A percentile compares a stretch with the other conserved stretches of the same genome.
These are phyloP conservation scores for Rhaphigaster nebulosa DNA, from an alignment of 2,888 invertebrate genomes.

Conservation along the genomic window DNA sequence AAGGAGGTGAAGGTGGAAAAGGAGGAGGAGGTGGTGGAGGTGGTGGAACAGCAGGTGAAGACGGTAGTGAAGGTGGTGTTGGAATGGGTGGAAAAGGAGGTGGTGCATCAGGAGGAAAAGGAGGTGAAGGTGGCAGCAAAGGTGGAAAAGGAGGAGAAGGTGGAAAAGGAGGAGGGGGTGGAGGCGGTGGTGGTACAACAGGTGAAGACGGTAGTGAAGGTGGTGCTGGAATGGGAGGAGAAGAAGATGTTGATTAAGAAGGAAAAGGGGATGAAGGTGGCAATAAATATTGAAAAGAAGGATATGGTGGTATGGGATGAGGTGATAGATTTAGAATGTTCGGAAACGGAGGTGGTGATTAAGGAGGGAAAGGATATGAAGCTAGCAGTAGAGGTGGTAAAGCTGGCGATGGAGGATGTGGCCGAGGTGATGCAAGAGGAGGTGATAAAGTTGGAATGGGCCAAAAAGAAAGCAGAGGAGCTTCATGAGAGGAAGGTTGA, in stretches of 20 bases:
- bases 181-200: slow-evolving; percentile 33
- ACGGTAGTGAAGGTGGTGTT: slow-evolving; percentile 68
- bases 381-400: neutral
- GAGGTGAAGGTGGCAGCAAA: neutral
- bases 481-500: neutral
- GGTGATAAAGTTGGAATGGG: slow-evolving; percentile 58
- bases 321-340: neutral
- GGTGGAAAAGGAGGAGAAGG: slow-evolving; percentile 25
- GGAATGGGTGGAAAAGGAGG: neutral
- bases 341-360: neutral
- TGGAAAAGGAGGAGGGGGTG: slow-evolving; percentile 34
- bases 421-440: slow-evolving; percentile 62
- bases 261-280: neutral
- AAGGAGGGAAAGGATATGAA: slow-evolving; percentile 15
- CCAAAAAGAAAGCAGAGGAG: neutral
- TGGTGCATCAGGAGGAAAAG: neutral
- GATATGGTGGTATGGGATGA: neutral
- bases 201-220: slow-evolving; percentile 22
- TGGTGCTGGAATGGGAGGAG: slow-evolving; percentile 40
- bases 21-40: neutral
- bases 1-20: neutral
- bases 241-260: slow-evolving; percentile 7
- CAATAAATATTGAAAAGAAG: neutral
- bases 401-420: slow-evolving; percentile 65
- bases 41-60: slow-evolving; percentile 61